Evolutionary conservation across 1,140 invertebrate genomes (phyloP).

Genomic region (Drosophila serrata): DNA sequence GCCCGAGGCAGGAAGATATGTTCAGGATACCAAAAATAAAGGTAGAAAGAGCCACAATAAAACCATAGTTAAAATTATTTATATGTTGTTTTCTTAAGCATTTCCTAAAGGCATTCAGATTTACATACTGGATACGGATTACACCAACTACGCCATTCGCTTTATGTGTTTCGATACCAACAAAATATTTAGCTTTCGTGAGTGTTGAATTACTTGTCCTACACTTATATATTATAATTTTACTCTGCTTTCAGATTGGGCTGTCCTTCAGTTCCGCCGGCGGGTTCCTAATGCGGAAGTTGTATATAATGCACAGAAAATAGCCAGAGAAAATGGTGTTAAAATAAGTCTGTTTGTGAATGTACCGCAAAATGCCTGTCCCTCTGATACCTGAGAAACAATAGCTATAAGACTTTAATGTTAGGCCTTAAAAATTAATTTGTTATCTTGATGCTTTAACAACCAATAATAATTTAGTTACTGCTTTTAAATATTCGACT

Average conservation of each 20-base stretch:
- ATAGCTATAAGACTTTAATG: too few relatives aligned
- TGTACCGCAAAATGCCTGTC: slow-evolving; percentile 31
- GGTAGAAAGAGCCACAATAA: slow-evolving; percentile 1
- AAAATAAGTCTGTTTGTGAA: background rate
- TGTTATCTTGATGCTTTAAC: background rate
- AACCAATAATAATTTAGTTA: background rate
- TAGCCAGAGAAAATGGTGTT: slow-evolving; percentile 11
- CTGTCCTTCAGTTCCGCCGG: slow-evolving; percentile 16
- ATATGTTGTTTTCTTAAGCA: background rate
- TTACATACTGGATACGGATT: slow-evolving; percentile 56
- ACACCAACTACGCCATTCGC: slow-evolving; percentile 36
- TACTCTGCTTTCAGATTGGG: too few relatives aligned
- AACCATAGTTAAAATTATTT: too few relatives aligned
- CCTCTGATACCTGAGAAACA: slow-evolving; percentile 17
- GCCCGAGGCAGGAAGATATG: background rate
- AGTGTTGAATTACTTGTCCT: slow-evolving; percentile 8
- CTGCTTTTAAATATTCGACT: background rate
- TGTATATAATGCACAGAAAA: background rate
- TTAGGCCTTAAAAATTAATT: background rate
- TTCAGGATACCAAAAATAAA: background rate
- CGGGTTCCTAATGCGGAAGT: background rate
- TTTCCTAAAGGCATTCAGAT: slow-evolving; percentile 30
- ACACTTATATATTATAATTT: too few relatives aligned
- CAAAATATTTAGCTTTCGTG: slow-evolving; percentile 33
- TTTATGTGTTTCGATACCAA: slow-evolving; percentile 39